Evolutionary conservation across 92 coral and sea anemone species (phyloP), one percentile per base, ranked within the genome.

Genomic region (Isaurus tuberculatus): DNA sequence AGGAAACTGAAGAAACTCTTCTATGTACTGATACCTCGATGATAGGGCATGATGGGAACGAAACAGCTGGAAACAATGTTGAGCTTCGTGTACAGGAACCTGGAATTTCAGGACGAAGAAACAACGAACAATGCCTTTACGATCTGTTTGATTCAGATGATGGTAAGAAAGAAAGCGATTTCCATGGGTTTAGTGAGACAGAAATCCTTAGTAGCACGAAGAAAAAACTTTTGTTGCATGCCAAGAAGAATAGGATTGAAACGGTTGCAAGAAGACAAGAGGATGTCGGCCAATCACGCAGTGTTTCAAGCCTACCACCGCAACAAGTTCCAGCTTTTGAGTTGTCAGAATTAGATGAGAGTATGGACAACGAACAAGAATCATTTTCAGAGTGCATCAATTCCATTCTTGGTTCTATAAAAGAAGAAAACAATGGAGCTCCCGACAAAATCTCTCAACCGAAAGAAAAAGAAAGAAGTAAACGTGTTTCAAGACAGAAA

Each of bases 251-350:
- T 17, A 34, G 5, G 60, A 58, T 55, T 33, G 51, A 77, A 46
- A 33, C 70, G 23, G 33, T 36, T 77, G 20, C 51, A 33, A 33
- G 70, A 33, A 77, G 23, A 57, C 55, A 3, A 0, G 15, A 4
- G 11, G 22, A 34, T 34, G 6, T 0, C 19, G 22, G 14, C n/a
- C 49, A 53, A 0, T 31, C 82, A 10, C 13, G 20, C 3, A 34
- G 51, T 57, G 60, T 22, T 77, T 51, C 33, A 58, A 58, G 32
- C 22, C 19, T 43, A 0, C 32, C 13, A 22, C 48, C 49, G 23
- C 82, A 77, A 23, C 34, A 57, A 20, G 82, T 77, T 55, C 70
- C 69, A 5, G 7, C 82, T 32, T 77, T 77, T 77, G 82, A 77
- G 11, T 19, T 77, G 70, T 57, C 82, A 25, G 70, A 77, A 37